Percentiles rank a stretch among this genome's conserved stretches.
phyloP scores from a whole-genome alignment of 92 coral and sea anemone species.

The Phenganax stokvisi region DNA sequence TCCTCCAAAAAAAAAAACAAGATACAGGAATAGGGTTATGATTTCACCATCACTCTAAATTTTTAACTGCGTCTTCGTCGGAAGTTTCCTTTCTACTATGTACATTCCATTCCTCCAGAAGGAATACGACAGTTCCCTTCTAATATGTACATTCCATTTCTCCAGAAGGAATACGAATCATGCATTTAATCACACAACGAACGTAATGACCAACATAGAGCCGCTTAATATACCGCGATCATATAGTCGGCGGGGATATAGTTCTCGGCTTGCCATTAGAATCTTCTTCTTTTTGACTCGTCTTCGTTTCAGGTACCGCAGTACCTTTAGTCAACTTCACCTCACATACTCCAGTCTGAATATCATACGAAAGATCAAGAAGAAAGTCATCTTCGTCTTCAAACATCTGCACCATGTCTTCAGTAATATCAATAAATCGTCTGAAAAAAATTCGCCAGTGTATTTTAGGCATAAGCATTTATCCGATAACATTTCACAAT shows the following conservation, averaged over 20 bases:
- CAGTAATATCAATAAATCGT: conserved; percentile 28
- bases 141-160: no score
- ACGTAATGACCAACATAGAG: background rate
- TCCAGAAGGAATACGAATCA: no score
- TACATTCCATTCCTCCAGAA: no score
- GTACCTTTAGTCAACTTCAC: conserved; percentile 41
- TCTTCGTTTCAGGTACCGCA: conserved; percentile 16
- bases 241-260: conserved; percentile 5
- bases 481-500: background rate
- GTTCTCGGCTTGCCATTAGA: background rate
- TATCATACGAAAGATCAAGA: conserved; percentile 31
- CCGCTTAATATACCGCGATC: background rate
- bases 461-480: background rate
- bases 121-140: no score
- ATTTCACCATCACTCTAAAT: no score
- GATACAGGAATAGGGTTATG: no score
- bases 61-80: no score
- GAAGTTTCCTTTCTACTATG: no score
- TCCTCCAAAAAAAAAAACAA: no score
- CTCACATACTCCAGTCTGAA: conserved; percentile 32
- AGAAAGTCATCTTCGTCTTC: conserved; percentile 40
- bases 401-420: conserved; percentile 34
- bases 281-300: background rate
- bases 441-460: background rate
- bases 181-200: background rate